Conservation (phyloP, 2,113 vertebrate species). For the Triplophysa siluroides region DNA sequence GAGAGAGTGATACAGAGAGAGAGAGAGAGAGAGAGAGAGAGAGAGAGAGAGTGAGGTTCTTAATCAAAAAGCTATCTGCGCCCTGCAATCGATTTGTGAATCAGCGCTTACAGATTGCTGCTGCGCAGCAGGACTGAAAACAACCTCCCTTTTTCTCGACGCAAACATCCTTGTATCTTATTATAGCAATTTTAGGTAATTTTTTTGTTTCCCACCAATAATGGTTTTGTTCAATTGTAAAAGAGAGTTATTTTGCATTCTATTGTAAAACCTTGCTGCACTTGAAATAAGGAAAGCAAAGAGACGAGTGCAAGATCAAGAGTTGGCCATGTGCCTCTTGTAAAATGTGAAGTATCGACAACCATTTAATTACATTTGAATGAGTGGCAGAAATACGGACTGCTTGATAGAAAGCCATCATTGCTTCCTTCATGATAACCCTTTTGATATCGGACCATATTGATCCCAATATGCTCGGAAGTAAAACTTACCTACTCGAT, state of each 20-base stretch:
- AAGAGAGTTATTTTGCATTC: conserved; percentile 22
- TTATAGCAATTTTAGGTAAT: conserved; percentile 42
- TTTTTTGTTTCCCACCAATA: conserved; percentile 28
- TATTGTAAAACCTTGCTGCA: conserved; percentile 6
- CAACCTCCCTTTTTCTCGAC: conserved; percentile 24
- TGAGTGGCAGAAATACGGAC: conserved; percentile 33
- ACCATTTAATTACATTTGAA: conserved; percentile 46
- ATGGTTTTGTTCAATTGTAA: conserved; percentile 35
- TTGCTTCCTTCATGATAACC: conserved; percentile 18
- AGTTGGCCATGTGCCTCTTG: conserved; percentile 6
- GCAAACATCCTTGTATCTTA: conserved; percentile 44
- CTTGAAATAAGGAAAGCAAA: conserved; percentile 21
- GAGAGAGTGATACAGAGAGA: conserved; percentile 12
- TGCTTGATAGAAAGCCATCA: conserved; percentile 27
- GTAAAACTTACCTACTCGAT: background rate
- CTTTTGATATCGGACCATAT: conserved; percentile 10
- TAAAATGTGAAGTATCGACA: conserved; percentile 19
- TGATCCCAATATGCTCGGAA: conserved; percentile 24
- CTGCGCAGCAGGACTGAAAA: conserved; percentile 40
- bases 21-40: conserved; percentile 27
- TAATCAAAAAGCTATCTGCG: conserved; percentile 64
- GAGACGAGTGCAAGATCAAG: conserved; percentile 21
- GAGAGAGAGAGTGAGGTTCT: conserved; percentile 47
- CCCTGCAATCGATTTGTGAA: conserved; percentile 59
- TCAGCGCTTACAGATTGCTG: conserved; percentile 50